Evolutionary conservation across 2,113 vertebrate genomes (phyloP).

Genomic region (Ochotona princeps): DNA sequence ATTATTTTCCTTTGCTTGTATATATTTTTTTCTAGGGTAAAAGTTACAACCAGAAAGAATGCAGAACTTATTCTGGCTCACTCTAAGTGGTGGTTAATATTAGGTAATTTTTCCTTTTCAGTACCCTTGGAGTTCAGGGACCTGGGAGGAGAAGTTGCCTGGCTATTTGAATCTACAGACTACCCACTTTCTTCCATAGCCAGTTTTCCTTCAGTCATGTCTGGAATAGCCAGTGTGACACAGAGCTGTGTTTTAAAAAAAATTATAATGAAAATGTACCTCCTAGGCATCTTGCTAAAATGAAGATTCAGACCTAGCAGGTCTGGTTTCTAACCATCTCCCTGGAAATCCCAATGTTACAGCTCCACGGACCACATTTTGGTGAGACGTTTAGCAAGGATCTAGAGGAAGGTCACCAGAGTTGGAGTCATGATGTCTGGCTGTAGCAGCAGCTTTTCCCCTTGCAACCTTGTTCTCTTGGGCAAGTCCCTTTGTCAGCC

Average conservation of each 20-base stretch:
- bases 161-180: background rate
- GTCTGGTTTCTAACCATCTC: background rate
- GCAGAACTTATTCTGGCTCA: background rate
- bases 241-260: too few relatives aligned
- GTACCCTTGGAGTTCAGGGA: background rate
- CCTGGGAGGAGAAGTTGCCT: background rate
- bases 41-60: background rate
- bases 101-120: background rate
- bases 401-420: background rate
- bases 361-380: background rate
- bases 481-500: background rate
- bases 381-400: background rate
- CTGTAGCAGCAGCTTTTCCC: background rate
- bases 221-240: background rate
- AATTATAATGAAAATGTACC: background rate
- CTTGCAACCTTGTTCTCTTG: background rate
- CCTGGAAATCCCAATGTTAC: background rate
- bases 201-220: background rate
- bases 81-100: background rate
- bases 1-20: background rate
- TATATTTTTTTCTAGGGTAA: background rate
- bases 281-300: slow-evolving; percentile 2
- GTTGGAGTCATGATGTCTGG: background rate
- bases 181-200: background rate
- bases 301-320: background rate